Evolutionary conservation across 2,113 vertebrate species (phyloP).

Genomic region (Lycocorax pyrrhopterus): DNA sequence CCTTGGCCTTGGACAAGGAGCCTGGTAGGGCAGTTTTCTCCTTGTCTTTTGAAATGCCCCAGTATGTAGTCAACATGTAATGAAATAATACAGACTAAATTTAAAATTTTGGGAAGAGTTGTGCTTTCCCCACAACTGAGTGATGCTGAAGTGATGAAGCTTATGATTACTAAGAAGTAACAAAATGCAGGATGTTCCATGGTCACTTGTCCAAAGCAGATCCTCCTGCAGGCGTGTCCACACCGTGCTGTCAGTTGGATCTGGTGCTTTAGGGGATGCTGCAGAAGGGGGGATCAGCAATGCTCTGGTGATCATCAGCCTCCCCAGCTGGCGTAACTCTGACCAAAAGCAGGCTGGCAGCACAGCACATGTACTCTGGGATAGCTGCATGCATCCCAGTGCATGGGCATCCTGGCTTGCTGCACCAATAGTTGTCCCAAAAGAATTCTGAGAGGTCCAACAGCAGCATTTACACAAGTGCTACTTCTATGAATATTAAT

Average conservation of each 20-base stretch:
- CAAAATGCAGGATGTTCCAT: not conserved
- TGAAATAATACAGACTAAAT: not conserved
- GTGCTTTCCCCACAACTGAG: not conserved
- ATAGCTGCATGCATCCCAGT: not conserved
- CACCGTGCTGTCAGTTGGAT: not conserved
- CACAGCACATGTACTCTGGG: fast-evolving
- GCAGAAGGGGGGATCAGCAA: not conserved
- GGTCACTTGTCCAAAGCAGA: not conserved
- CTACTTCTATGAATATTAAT: slow-evolving; percentile 56
- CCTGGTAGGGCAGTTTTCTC: not conserved
- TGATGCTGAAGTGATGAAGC: not conserved
- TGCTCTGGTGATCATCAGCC: not conserved
- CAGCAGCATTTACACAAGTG: not conserved
- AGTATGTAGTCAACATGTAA: not conserved
- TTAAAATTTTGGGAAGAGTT: not conserved
- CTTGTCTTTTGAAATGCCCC: not conserved
- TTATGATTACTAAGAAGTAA: not conserved
- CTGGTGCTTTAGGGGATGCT: not conserved
- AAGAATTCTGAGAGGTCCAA: not conserved
- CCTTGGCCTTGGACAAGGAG: not conserved
- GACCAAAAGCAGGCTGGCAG: not conserved
- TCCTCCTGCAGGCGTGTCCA: not conserved
- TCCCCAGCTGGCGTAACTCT: not conserved
- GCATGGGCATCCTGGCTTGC: not conserved
- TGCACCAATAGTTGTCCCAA: not conserved